Conservation (phyloP, 2,888 invertebrate genomes). For the Apamea epomidion region DNA sequence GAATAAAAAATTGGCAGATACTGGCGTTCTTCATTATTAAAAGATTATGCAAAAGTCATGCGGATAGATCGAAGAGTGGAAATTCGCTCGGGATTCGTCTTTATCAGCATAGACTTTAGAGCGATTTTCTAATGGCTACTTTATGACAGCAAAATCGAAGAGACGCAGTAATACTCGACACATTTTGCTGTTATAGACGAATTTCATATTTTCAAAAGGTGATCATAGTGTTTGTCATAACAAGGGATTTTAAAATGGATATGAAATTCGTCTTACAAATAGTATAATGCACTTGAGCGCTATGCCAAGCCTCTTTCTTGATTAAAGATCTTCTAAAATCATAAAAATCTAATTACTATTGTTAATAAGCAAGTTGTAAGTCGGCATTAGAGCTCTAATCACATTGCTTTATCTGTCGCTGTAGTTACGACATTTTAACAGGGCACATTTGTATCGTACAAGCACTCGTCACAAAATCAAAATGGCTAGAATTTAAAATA, state of each 20-base stretch:
- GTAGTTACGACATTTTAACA: background rate
- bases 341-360: constrained; percentile 64
- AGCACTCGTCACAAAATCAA: background rate
- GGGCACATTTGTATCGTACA: constrained; percentile 38
- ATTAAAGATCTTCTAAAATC: constrained; percentile 60
- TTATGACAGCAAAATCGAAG: constrained; percentile 59
- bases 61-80: constrained; percentile 74
- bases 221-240: background rate
- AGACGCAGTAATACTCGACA: constrained; percentile 53
- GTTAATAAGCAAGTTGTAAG: constrained; percentile 59
- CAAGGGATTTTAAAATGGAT: constrained; percentile 33
- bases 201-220: constrained; percentile 55
- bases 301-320: constrained; percentile 74
- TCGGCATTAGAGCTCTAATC: constrained; percentile 59
- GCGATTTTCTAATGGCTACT: constrained; percentile 68
- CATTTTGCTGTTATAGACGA: constrained; percentile 57
- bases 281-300: constrained; percentile 67
- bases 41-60: constrained; percentile 79
- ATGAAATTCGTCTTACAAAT: constrained; percentile 61
- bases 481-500: background rate
- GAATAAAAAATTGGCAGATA: constrained; percentile 83
- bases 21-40: constrained; percentile 62
- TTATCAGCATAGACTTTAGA: constrained; percentile 64
- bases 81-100: constrained; percentile 62
- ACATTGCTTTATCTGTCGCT: constrained; percentile 26